These are phyloP conservation scores for Eucriotettix oculatus DNA, from an alignment of 2,888 invertebrate species.

Conservation along the genomic window DNA sequence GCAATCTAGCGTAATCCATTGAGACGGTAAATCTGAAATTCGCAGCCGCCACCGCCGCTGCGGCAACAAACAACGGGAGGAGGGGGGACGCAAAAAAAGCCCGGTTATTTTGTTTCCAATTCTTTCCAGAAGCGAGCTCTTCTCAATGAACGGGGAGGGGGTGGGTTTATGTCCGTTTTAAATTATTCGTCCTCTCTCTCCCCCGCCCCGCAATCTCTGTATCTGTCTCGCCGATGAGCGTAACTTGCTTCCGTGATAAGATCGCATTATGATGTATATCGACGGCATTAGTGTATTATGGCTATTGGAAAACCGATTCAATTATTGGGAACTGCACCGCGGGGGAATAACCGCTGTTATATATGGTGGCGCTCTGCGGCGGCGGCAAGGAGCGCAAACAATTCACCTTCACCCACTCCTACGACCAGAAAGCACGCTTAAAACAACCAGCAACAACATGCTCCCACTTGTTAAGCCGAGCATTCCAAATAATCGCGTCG, in stretches of 20 bases:
- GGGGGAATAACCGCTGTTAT: slow-evolving; percentile 18
- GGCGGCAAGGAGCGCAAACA: not conserved
- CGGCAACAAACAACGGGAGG: no score
- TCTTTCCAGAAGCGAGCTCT: not conserved
- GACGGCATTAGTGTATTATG: slow-evolving; percentile 28
- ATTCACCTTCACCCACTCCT: no score
- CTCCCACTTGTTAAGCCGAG: no score
- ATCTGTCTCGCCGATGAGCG: not conserved
- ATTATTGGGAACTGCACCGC: slow-evolving; percentile 31
- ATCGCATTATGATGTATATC: not conserved
- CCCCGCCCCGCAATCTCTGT: not conserved
- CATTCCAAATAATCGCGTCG: no score
- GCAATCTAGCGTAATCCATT: not conserved
- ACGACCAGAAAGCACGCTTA: no score
- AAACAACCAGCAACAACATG: no score
- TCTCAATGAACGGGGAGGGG: not conserved
- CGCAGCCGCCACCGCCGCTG: not conserved
- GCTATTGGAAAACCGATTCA: slow-evolving; percentile 33
- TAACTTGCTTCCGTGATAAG: not conserved
- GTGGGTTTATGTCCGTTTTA: not conserved
- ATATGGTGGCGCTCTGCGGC: not conserved
- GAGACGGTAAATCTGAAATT: not conserved
- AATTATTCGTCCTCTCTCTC: not conserved
- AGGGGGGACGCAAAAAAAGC: no score
- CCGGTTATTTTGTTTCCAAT: not conserved